Conservation (phyloP, 1,140 invertebrate genomes). For the Drosophila cardini region DNA sequence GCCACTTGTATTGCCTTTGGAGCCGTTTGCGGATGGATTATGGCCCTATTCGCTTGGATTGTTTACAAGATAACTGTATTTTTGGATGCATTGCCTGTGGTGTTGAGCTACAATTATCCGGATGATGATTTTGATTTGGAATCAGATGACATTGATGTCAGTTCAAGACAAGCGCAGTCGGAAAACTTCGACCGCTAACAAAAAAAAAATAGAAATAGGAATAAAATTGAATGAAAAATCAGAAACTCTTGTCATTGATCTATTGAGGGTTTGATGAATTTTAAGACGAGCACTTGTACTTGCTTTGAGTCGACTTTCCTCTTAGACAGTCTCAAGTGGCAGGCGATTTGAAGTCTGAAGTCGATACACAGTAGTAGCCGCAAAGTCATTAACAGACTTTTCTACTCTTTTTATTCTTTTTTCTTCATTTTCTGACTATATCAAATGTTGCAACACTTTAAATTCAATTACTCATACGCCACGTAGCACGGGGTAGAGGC, state of each 20-base stretch:
- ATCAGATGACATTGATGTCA: slow-evolving; percentile 12
- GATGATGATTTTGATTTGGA: slow-evolving; percentile 64
- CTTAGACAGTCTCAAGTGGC: slow-evolving; percentile 64
- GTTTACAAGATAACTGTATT: slow-evolving; percentile 50
- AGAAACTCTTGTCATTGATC: slow-evolving; percentile 41
- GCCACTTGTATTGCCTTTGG: slow-evolving; percentile 67
- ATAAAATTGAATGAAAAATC: no score
- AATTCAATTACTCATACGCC: slow-evolving; percentile 62
- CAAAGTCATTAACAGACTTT: slow-evolving; percentile 58
- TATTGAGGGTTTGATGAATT: slow-evolving; percentile 21
- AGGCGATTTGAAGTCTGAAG: slow-evolving; percentile 19
- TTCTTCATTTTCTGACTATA: not conserved
- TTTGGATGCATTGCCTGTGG: slow-evolving; percentile 21
- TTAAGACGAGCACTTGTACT: slow-evolving; percentile 15
- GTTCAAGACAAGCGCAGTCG: not conserved
- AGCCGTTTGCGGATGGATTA: slow-evolving; percentile 58
- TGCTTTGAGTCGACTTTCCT: slow-evolving; percentile 16
- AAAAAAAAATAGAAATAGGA: no score
- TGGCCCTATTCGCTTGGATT: slow-evolving; percentile 49
- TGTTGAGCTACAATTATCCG: not conserved
- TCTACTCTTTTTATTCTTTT: not conserved
- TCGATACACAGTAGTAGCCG: slow-evolving; percentile 20
- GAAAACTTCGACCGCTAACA: slow-evolving; percentile 8
- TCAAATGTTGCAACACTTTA: slow-evolving; percentile 30
- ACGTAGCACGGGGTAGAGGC: slow-evolving; percentile 8